These are phyloP conservation scores for Perccottus glenii DNA, from an alignment of 2,113 vertebrate species.

Conservation along the genomic window DNA sequence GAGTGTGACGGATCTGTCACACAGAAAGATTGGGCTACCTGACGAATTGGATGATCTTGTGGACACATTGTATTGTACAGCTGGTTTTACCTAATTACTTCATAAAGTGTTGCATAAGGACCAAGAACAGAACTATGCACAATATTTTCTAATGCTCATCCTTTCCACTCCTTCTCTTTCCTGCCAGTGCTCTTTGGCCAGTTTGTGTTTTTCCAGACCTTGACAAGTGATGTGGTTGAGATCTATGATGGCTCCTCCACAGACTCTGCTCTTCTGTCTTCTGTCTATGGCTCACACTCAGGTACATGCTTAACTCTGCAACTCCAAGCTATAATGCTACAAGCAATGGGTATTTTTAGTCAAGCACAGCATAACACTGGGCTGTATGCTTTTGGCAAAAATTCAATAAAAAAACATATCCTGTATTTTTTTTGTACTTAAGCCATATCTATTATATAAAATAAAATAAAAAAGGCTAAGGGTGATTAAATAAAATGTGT, in stretches of 20 bases:
- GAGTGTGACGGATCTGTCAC: not conserved
- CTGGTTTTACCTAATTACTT: not conserved
- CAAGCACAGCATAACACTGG: not conserved
- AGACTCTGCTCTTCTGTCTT: slow-evolving; percentile 90
- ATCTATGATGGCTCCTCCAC: slow-evolving; percentile 90
- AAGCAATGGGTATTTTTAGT: not conserved
- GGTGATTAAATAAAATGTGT: no score
- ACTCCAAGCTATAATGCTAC: not conserved
- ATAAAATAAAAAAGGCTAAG: no score
- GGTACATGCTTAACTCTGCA: slow-evolving; percentile 74
- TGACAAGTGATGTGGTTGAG: slow-evolving; percentile 90
- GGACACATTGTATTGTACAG: not conserved
- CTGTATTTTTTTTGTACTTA: not conserved
- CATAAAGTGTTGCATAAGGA: not conserved
- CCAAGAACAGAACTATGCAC: not conserved
- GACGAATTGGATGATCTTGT: not conserved
- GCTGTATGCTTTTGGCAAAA: not conserved
- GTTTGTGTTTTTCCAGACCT: slow-evolving; percentile 98
- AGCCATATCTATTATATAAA: no score
- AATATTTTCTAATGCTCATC: not conserved
- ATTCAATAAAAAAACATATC: not conserved
- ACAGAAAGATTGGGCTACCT: not conserved
- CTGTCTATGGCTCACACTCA: slow-evolving; percentile 96
- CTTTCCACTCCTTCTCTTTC: not conserved
- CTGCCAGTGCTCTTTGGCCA: slow-evolving; percentile 94